These are phyloP conservation scores for Alectoris magna DNA, from an alignment of 2,797 vertebrate genomes.

Conservation along the genomic window DNA sequence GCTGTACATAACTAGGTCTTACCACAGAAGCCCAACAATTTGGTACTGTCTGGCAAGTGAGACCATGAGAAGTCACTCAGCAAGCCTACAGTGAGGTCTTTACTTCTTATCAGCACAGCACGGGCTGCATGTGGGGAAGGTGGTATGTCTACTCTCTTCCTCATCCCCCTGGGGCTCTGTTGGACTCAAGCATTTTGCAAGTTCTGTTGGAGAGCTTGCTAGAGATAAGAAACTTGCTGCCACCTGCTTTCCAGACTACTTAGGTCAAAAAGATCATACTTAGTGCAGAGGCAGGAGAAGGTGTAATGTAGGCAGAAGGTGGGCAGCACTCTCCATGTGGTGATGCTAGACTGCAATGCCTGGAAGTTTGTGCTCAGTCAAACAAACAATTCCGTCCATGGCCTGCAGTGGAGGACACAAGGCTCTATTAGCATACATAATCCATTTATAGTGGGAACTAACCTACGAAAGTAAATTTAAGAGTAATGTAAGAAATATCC, in stretches of 20 bases:
- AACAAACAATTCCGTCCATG: neutral
- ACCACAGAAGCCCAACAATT: neutral
- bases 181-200: neutral
- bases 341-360: neutral
- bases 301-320: fast-evolving
- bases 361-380: neutral
- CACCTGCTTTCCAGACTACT: neutral
- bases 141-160: neutral
- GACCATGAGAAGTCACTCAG: neutral
- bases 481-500: neutral
- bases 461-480: neutral
- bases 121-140: fast-evolving
- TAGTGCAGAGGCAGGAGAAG: neutral
- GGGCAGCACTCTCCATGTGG: fast-evolving
- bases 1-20: neutral
- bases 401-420: neutral
- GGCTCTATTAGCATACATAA: neutral
- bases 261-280: neutral
- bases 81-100: neutral
- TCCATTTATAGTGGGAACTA: neutral
- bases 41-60: neutral
- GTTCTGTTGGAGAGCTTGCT: neutral
- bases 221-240: neutral
- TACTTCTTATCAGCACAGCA: fast-evolving
- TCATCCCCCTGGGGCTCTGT: neutral